Percentiles rank a stretch among this genome's conserved stretches.
Conservation (phyloP, 2,113 vertebrate genomes). For the Myotis yumanensis region DNA sequence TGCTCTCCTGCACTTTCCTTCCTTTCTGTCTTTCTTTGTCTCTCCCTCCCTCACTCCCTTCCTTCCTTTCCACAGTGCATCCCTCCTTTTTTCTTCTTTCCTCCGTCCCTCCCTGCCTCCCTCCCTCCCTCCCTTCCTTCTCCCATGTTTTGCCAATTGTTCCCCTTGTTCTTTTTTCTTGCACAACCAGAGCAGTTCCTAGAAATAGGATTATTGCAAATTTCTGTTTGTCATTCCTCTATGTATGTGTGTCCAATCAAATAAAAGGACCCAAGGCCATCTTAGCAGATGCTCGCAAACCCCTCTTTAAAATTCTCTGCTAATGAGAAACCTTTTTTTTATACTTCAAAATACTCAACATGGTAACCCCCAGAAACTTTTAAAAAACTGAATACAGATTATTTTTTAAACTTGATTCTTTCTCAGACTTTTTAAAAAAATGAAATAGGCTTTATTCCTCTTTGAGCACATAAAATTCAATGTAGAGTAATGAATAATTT, state of each 20-base stretch:
- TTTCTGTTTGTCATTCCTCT: neutral
- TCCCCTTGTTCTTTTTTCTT: neutral
- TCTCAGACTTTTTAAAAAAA: neutral
- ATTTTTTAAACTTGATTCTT: conserved; percentile 37
- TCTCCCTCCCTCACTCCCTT: neutral
- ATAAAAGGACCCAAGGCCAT: neutral
- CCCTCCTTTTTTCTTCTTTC: neutral
- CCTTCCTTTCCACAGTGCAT: too few relatives aligned
- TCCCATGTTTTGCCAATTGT: too few relatives aligned
- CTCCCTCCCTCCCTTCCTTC: neutral
- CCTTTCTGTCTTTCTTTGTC: neutral
- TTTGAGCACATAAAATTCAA: neutral
- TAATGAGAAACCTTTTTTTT: neutral
- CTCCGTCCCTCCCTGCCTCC: rapidly evolving
- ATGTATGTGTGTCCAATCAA: neutral
- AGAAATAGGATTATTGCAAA: neutral
- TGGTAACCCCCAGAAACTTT: neutral
- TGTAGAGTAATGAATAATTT: neutral
- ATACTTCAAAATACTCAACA: conserved; percentile 1
- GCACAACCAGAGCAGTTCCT: neutral
- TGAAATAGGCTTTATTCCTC: neutral
- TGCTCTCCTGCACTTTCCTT: neutral
- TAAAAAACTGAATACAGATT: neutral
- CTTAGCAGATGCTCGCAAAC: neutral
- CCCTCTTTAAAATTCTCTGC: neutral